phyloP scores from a whole-genome alignment of 2,113 vertebrate species.

The Sorex fumeus region DNA sequence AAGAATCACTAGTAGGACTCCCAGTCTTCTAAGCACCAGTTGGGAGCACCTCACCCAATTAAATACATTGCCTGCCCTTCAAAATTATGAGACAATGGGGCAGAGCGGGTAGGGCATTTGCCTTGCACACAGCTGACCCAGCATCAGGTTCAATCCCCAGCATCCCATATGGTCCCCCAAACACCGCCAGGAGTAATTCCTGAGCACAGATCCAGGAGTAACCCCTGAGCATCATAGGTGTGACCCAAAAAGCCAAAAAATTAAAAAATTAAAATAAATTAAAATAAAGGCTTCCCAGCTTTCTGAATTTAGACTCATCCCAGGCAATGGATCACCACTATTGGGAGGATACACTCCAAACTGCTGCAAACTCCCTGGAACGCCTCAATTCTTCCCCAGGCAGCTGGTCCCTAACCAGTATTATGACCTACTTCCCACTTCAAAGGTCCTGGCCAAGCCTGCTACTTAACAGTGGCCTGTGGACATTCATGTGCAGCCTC shows the following conservation, averaged over 20 bases:
- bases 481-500: neutral
- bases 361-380: neutral
- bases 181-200: too few species aligned
- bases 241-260: too few species aligned
- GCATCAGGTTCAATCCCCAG: too few species aligned
- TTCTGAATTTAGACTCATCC: neutral
- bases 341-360: neutral
- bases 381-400: neutral
- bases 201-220: too few species aligned
- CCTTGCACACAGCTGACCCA: too few species aligned
- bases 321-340: neutral
- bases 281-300: neutral
- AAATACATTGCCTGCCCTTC: neutral
- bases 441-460: constrained; percentile 48
- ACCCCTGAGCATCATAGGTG: too few species aligned
- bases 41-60: neutral
- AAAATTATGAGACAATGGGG: neutral
- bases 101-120: too few species aligned
- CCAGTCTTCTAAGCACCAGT: too few species aligned
- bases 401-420: neutral
- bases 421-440: constrained; percentile 73
- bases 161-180: too few species aligned
- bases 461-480: constrained; percentile 28
- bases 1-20: too few species aligned
- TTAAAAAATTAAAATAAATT: too few species aligned